These are phyloP conservation scores for Sylvia atricapilla DNA, from an alignment of 2,113 vertebrate genomes.

Conservation along the genomic window DNA sequence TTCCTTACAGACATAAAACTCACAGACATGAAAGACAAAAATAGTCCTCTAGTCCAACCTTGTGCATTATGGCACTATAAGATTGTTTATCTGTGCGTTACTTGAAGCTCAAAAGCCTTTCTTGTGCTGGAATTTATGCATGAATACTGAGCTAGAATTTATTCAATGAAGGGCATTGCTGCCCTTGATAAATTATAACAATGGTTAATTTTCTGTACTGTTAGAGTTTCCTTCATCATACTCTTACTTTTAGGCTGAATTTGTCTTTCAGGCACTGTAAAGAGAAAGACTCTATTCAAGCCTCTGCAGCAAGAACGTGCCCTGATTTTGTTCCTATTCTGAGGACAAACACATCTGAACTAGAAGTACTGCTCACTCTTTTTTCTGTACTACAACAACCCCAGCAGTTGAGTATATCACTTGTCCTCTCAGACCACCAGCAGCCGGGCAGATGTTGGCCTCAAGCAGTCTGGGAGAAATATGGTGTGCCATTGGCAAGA, in stretches of 20 bases:
- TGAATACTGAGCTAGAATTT: background rate
- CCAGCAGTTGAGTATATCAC: background rate
- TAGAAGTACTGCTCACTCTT: background rate
- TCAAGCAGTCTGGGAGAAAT: background rate
- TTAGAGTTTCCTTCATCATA: background rate
- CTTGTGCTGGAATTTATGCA: background rate
- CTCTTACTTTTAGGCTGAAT: background rate
- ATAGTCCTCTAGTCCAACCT: background rate
- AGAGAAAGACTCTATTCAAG: background rate
- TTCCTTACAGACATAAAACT: background rate
- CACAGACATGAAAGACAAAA: background rate
- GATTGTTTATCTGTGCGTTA: background rate
- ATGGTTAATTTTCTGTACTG: background rate
- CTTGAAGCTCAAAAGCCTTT: background rate
- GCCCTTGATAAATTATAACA: background rate
- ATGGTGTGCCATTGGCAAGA: background rate
- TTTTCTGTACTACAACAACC: background rate
- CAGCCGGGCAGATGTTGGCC: background rate
- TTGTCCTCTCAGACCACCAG: background rate
- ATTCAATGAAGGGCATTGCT: background rate
- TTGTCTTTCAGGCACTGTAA: conserved; percentile 4
- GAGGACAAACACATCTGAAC: background rate
- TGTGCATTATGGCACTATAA: background rate
- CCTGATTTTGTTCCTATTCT: background rate
- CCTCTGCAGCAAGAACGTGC: background rate